Evolutionary conservation across 2,113 vertebrate genomes (phyloP), one percentile per base, ranked within the genome.

Genomic region (Muntiacus muntjak): DNA sequence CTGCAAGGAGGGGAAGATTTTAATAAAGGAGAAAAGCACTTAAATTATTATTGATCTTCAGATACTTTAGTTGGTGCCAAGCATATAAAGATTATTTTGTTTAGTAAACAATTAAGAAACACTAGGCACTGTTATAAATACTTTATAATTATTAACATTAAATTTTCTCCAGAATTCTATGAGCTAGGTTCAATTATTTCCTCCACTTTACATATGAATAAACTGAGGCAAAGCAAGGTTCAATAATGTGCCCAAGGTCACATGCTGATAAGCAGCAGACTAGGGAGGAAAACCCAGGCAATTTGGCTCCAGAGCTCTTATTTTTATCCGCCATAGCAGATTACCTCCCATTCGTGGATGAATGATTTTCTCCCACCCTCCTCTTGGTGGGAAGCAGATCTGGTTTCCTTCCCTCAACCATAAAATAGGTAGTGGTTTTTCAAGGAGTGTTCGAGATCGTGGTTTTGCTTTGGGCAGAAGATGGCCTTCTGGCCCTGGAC

Each of bases 81-180:
- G 64, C 21, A 85, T 82, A 83, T 74, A 93, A 87, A 90, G 25
- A 88, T 90, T 89, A 89, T 91, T 91, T 96, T 96, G 62, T 79
- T 96, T 96, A 94, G 95, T 88, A 86, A 96, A 58, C 86, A 71
- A 67, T 45, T 79, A n/a, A 52, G 71, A 52, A 91, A 11, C 30
- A 83, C 47, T 86, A 93, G 79, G n/a, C 6, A 25, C 45, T 79
- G 15, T 91, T 81, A 62, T 43, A 93, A 91, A 19, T 89, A 23
- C 67, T 91, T 96, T 71, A 52, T 85, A 93, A 55, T 55, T 95
- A 97, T 47, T 83, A 93, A 93, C 67, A 71, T 86, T 93, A 52
- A 43, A 9, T 89, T 90, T 96, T 95, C 52, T 92, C 58, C 79
- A 95, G 16, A 95, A 50, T 54, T 58, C 8, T 92, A 50, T 54